These are phyloP conservation scores for Cuculus canorus DNA, from an alignment of 2,797 vertebrate genomes.

Conservation along the genomic window DNA sequence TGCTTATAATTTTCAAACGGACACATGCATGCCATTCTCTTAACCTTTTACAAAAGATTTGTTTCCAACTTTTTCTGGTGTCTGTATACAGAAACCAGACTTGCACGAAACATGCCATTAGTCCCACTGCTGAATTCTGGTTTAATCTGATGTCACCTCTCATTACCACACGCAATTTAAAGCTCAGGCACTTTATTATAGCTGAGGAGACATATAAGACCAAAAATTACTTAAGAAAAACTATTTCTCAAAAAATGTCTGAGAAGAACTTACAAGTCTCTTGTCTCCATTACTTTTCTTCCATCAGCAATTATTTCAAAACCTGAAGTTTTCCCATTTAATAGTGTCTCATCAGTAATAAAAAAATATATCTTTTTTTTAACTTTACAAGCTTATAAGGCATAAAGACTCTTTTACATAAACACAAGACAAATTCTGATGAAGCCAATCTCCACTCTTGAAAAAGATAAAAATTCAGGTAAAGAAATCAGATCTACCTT, in stretches of 20 bases:
- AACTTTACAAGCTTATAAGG: neutral
- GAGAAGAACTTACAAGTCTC: neutral
- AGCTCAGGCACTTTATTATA: neutral
- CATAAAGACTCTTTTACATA: neutral
- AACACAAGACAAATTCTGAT: neutral
- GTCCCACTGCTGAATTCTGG: neutral
- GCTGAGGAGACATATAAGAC: neutral
- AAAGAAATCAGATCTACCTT: neutral
- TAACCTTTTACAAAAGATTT: neutral
- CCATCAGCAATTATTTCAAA: neutral
- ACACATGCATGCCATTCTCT: neutral
- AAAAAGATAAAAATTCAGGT: neutral
- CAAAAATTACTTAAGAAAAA: neutral
- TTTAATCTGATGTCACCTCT: neutral
- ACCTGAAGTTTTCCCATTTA: neutral
- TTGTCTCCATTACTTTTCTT: neutral
- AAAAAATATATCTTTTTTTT: neutral
- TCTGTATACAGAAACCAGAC: neutral
- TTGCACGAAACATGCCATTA: neutral
- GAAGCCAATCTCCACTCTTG: neutral
- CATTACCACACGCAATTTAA: neutral
- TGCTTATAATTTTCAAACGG: neutral
- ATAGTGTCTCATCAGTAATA: neutral
- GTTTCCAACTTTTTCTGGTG: neutral
- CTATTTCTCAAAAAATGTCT: neutral